Evolutionary conservation across 2,888 invertebrate genomes (phyloP).

Genomic region (Acleris holmiana): DNA sequence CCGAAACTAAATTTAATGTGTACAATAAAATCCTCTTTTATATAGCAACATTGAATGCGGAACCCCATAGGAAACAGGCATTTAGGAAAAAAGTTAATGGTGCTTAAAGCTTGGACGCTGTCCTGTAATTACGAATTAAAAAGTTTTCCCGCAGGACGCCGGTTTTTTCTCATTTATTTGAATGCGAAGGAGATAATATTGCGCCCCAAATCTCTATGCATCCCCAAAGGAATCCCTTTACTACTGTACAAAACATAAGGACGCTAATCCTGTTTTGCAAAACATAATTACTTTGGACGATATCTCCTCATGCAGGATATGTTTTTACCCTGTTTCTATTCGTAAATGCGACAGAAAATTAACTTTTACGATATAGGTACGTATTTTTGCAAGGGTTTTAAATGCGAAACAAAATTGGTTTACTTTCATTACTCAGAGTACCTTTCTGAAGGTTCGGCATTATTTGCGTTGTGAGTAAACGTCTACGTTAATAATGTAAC

Average conservation of each 20-base stretch:
- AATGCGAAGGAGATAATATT: constrained; percentile 78
- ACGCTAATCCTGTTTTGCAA: constrained; percentile 46
- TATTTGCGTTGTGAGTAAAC: no score
- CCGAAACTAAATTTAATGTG: constrained; percentile 65
- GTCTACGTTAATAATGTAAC: no score
- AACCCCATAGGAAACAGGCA: constrained; percentile 69
- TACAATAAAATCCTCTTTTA: constrained; percentile 67
- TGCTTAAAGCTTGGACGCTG: constrained; percentile 80
- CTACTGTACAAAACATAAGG: constrained; percentile 48
- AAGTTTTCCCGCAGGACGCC: constrained; percentile 77
- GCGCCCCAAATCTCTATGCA: constrained; percentile 62
- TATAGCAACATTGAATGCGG: constrained; percentile 49
- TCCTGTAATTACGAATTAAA: constrained; percentile 84
- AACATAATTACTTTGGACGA: constrained; percentile 75
- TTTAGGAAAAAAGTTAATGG: constrained; percentile 82
- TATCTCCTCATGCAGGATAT: constrained; percentile 74
- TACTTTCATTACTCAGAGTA: constrained; percentile 36
- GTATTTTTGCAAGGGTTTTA: constrained; percentile 40
- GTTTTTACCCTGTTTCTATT: constrained; percentile 66
- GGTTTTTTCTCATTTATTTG: constrained; percentile 82
- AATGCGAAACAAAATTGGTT: constrained; percentile 35
- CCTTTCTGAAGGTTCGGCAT: constrained; percentile 14
- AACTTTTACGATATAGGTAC: constrained; percentile 61
- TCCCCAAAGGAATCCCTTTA: constrained; percentile 39
- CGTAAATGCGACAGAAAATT: constrained; percentile 69